phyloP scores from a whole-genome alignment of 2,888 invertebrate genomes.

The Glyphotaelius pellucidus region DNA sequence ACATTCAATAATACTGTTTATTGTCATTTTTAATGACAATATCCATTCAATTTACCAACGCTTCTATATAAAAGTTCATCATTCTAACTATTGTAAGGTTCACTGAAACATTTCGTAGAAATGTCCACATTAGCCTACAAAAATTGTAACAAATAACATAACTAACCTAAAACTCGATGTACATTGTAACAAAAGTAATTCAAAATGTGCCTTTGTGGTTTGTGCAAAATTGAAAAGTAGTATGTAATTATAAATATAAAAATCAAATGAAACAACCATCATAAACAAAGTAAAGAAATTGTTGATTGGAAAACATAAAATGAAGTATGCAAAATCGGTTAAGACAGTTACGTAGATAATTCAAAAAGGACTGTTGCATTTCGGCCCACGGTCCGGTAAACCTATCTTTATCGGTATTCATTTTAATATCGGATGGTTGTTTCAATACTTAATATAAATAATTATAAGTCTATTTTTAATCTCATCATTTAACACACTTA shows the following conservation, averaged over 20 bases:
- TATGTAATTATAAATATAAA: background rate
- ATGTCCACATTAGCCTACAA: background rate
- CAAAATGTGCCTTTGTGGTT: background rate
- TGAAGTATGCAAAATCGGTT: background rate
- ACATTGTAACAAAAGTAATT: background rate
- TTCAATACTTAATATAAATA: background rate
- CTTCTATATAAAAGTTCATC: background rate
- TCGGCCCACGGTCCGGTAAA: background rate
- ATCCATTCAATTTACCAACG: background rate
- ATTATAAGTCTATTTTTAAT: conserved; percentile 19
- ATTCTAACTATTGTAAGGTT: background rate
- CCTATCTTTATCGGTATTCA: background rate
- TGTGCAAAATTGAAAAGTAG: background rate
- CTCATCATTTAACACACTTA: background rate
- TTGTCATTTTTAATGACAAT: too few relatives aligned
- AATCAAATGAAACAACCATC: background rate
- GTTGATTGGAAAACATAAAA: too few relatives aligned
- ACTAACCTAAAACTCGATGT: background rate
- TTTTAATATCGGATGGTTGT: background rate
- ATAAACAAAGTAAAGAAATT: background rate
- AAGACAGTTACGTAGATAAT: background rate
- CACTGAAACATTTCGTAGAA: background rate
- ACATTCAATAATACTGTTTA: background rate
- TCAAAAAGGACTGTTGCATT: background rate
- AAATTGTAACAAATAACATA: background rate